Conservation (phyloP, 2,113 vertebrate species). For the Zootoca vivipara region DNA sequence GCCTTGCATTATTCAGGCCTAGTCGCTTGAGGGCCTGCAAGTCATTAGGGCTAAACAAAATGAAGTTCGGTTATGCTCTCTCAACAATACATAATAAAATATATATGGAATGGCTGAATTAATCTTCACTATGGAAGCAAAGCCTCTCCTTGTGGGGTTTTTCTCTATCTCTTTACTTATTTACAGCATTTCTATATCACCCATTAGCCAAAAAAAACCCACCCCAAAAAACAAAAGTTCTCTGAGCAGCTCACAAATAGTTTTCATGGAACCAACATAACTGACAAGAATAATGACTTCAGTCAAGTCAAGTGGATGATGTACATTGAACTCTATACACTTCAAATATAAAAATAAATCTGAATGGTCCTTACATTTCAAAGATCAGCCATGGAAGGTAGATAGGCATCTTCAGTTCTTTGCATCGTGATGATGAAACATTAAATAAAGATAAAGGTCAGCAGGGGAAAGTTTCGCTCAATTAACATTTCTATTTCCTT, state of each 20-base stretch:
- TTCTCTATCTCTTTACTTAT: too few relatives aligned
- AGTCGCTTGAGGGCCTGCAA: too few relatives aligned
- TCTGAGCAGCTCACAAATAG: background rate
- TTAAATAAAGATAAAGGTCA: constrained; percentile 3
- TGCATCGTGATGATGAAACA: background rate
- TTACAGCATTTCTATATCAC: too few relatives aligned
- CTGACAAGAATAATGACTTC: background rate
- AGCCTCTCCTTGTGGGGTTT: too few relatives aligned
- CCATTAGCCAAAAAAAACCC: background rate
- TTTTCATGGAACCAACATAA: background rate
- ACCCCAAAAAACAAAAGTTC: background rate
- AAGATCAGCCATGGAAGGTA: background rate
- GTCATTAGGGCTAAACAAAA: too few relatives aligned
- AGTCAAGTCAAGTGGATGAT: too few relatives aligned
- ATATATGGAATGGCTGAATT: too few relatives aligned
- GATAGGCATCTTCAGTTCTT: background rate
- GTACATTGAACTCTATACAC: background rate
- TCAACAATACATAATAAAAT: too few relatives aligned
- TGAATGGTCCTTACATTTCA: background rate
- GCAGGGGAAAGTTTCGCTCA: background rate
- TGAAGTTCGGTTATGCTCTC: too few relatives aligned
- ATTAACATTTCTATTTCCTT: background rate
- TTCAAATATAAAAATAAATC: background rate
- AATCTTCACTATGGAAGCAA: too few relatives aligned
- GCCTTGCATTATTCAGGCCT: too few relatives aligned